Conservation (phyloP, 2,888 invertebrate genomes). For the Acrocera orbiculus region DNA sequence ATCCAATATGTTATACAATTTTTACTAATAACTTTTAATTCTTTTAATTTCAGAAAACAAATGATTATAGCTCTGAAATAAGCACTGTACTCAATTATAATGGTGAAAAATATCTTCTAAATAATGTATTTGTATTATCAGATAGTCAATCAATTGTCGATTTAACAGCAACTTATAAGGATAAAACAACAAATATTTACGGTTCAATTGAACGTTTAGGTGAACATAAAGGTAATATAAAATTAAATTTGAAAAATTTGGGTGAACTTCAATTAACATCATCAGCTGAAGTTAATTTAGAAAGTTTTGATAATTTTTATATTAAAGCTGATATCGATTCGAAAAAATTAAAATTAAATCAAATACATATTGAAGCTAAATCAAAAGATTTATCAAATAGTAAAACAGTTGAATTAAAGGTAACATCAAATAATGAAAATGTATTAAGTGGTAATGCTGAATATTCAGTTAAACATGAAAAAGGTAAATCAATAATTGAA, state of each 20-base stretch:
- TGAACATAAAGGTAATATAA: slow-evolving; percentile 40
- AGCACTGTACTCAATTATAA: slow-evolving; percentile 35
- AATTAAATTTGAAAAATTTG: slow-evolving; percentile 36
- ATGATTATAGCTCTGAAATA: slow-evolving; percentile 29
- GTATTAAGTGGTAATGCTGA: slow-evolving; percentile 52
- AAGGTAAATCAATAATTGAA: slow-evolving; percentile 52
- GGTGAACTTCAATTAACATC: slow-evolving; percentile 37
- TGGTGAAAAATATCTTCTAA: slow-evolving; percentile 39
- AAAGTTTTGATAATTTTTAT: slow-evolving; percentile 45
- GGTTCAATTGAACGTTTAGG: slow-evolving; percentile 29
- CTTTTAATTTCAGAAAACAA: slow-evolving; percentile 17
- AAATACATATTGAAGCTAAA: slow-evolving; percentile 43
- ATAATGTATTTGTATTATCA: slow-evolving; percentile 36
- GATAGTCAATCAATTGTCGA: slow-evolving; percentile 38
- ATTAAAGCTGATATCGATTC: slow-evolving; percentile 44
- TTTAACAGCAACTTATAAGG: slow-evolving; percentile 37
- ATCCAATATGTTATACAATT: too few relatives aligned
- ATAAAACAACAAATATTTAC: slow-evolving; percentile 21
- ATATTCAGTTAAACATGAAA: slow-evolving; percentile 52
- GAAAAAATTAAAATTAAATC: slow-evolving; percentile 43
- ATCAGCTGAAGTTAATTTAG: slow-evolving; percentile 36
- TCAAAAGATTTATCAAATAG: slow-evolving; percentile 40
- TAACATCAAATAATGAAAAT: slow-evolving; percentile 43
- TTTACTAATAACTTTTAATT: slow-evolving; percentile 16
- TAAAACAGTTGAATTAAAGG: slow-evolving; percentile 44